phyloP scores from a whole-genome alignment of 1,140 invertebrate genomes.

The Orchestia grillus region DNA sequence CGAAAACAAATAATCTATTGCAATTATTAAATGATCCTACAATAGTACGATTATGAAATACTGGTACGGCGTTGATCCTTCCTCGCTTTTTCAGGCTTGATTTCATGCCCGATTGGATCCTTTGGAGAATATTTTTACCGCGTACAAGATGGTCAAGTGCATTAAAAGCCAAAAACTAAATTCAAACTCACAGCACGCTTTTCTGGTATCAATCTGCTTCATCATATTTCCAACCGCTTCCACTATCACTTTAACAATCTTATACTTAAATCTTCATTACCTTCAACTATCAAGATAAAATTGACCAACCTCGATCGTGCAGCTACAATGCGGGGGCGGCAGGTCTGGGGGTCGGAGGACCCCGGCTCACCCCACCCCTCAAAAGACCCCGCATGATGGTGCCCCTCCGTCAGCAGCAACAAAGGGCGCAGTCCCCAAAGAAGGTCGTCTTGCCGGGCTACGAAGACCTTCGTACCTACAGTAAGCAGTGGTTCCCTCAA shows the following conservation, averaged over 20 bases:
- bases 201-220: no score
- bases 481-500: conserved; percentile 72
- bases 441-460: conserved; percentile 70
- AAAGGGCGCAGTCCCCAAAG: conserved; percentile 68
- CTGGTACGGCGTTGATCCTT: no score
- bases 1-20: no score
- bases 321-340: conserved; percentile 78
- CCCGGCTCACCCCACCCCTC: conserved; percentile 75
- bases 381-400: conserved; percentile 78
- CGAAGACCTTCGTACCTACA: conserved; percentile 78
- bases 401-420: conserved; percentile 69
- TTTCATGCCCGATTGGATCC: no score
- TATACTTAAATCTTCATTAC: neutral
- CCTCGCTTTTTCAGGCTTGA: no score
- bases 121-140: no score
- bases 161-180: neutral
- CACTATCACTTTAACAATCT: neutral
- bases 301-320: conserved; percentile 57
- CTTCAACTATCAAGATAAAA: neutral
- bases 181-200: no score
- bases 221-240: no score
- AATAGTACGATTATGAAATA: no score
- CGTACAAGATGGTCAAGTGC: no score
- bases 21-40: no score
- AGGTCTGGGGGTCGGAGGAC: conserved; percentile 71